These are phyloP conservation scores for Troglohyphantes excavatus DNA, from an alignment of 2,888 invertebrate species.

Conservation along the genomic window DNA sequence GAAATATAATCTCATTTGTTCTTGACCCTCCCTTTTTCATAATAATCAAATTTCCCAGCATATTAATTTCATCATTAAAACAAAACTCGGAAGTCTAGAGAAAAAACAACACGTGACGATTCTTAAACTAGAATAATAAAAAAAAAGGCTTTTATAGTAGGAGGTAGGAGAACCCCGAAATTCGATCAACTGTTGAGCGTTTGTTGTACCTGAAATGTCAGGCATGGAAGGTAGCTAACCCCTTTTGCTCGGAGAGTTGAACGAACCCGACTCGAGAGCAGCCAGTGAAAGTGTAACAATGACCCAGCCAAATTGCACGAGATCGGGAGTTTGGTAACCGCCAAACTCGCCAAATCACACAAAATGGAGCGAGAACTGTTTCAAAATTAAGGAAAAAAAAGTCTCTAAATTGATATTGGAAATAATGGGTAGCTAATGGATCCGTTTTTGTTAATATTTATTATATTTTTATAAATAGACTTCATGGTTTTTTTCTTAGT, in stretches of 20 bases:
- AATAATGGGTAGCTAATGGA: too few relatives aligned
- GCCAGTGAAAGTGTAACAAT: slow-evolving; percentile 77
- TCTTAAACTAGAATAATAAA: background rate
- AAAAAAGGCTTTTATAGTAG: slow-evolving; percentile 7
- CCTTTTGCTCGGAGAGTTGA: slow-evolving; percentile 56
- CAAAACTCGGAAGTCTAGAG: slow-evolving; percentile 33
- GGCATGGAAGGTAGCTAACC: slow-evolving; percentile 71
- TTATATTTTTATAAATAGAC: too few relatives aligned
- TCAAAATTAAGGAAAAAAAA: too few relatives aligned
- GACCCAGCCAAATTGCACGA: slow-evolving; percentile 51
- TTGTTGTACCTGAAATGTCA: slow-evolving; percentile 66
- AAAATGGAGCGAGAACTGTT: too few relatives aligned
- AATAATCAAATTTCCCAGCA: background rate
- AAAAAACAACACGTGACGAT: slow-evolving; percentile 13
- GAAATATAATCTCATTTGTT: background rate
- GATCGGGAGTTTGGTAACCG: too few relatives aligned
- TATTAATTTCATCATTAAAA: background rate
- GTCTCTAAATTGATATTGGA: too few relatives aligned
- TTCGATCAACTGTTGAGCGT: slow-evolving; percentile 58
- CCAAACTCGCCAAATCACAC: too few relatives aligned
- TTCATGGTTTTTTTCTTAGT: too few relatives aligned
- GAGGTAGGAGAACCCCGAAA: slow-evolving; percentile 48
- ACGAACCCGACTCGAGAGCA: slow-evolving; percentile 39
- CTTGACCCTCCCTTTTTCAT: background rate
- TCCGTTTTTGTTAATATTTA: too few relatives aligned